Conservation (phyloP, 2,888 invertebrate genomes). For the Agriotes lineatus region DNA sequence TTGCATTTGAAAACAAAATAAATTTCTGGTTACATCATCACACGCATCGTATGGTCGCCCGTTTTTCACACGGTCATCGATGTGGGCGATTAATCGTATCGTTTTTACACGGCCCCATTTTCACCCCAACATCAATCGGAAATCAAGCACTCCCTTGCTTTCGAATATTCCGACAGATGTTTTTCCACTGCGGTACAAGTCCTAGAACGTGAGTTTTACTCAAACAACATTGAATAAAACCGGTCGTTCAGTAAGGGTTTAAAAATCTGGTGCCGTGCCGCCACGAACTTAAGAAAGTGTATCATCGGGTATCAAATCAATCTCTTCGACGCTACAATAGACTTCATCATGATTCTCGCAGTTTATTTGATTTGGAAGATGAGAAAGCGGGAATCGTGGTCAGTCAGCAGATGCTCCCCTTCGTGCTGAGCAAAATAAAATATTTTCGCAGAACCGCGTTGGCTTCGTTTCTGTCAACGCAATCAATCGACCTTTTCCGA, state of each 20-base stretch:
- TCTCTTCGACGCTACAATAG: conserved; percentile 8
- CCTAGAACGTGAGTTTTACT: too few relatives aligned
- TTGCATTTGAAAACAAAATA: too few relatives aligned
- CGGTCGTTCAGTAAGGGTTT: not conserved
- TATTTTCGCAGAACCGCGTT: conserved; percentile 12
- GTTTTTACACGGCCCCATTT: too few relatives aligned
- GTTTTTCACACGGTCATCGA: too few relatives aligned
- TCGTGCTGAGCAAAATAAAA: not conserved
- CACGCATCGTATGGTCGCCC: not conserved
- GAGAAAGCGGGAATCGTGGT: not conserved
- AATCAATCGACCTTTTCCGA: conserved; percentile 22
- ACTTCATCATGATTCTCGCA: conserved; percentile 6
- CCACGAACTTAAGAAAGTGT: not conserved
- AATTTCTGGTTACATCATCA: too few relatives aligned
- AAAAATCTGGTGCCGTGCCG: not conserved
- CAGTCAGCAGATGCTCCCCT: conserved; percentile 9
- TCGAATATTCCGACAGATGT: too few relatives aligned
- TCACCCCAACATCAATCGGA: too few relatives aligned
- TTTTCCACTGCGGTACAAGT: too few relatives aligned
- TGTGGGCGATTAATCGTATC: too few relatives aligned
- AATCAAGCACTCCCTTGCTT: too few relatives aligned
- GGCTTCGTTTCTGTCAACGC: conserved; percentile 19
- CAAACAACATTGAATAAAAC: not conserved
- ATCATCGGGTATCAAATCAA: conserved; percentile 13
- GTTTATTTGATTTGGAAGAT: conserved; percentile 10